These are phyloP conservation scores for Pogonomyrmex californicus DNA, from an alignment of 1,140 invertebrate genomes.

Conservation along the genomic window DNA sequence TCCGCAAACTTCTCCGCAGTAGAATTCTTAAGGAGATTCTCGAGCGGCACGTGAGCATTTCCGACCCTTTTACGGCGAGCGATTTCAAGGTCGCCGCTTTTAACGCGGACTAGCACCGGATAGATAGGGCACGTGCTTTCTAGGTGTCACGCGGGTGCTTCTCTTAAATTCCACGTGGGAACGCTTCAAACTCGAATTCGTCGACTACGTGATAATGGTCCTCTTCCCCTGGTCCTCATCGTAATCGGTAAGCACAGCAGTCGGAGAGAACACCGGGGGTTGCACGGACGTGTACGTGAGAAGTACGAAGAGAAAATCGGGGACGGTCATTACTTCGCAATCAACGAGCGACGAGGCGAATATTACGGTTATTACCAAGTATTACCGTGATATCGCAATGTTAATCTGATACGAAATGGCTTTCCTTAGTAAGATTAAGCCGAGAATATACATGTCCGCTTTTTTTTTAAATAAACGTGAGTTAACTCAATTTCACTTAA, in stretches of 20 bases:
- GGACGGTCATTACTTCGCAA: constrained; percentile 50
- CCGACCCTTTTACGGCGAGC: neutral
- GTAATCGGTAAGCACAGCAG: constrained; percentile 61
- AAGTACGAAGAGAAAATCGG: constrained; percentile 33
- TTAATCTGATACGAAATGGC: constrained; percentile 41
- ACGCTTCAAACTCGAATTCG: constrained; percentile 74
- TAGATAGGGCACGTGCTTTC: constrained; percentile 43
- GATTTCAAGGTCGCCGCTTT: constrained; percentile 43
- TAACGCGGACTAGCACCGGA: constrained; percentile 1
- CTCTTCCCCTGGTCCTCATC: constrained; percentile 32
- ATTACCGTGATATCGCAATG: constrained; percentile 40
- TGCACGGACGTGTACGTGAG: neutral
- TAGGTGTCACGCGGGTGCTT: constrained; percentile 37
- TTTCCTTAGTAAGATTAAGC: constrained; percentile 17
- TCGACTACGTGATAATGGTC: constrained; percentile 76
- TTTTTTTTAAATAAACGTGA: constrained; percentile 18
- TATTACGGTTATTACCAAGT: constrained; percentile 53
- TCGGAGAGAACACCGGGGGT: constrained; percentile 20
- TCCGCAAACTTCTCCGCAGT: constrained; percentile 36
- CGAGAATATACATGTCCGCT: neutral
- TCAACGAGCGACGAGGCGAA: constrained; percentile 45
- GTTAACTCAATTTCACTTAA: neutral
- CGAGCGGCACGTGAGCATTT: constrained; percentile 29
- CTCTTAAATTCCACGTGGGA: constrained; percentile 69
- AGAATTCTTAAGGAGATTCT: constrained; percentile 8